phyloP scores from a whole-genome alignment of 1,140 invertebrate species.

The Drosophila obscura region DNA sequence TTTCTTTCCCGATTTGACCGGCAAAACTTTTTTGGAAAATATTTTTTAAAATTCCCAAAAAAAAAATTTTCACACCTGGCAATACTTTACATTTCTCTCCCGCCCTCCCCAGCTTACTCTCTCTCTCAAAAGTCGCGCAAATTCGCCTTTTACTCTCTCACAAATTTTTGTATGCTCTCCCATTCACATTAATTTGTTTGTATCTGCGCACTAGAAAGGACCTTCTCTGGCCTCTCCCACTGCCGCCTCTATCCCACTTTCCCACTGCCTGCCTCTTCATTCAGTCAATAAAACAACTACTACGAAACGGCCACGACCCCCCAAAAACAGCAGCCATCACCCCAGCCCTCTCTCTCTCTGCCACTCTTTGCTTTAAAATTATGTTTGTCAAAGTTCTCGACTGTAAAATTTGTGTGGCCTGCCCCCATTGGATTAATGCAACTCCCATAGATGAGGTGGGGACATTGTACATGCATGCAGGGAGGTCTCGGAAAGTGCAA shows the following conservation, averaged over 20 bases:
- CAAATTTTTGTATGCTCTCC: constrained; percentile 2
- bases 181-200: constrained; percentile 65
- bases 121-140: not conserved
- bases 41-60: not conserved
- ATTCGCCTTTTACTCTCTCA: constrained; percentile 33
- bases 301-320: constrained; percentile 12
- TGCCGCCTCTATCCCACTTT: not conserved
- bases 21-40: no score
- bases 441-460: not conserved
- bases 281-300: constrained; percentile 28
- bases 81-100: constrained; percentile 8
- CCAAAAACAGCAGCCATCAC: not conserved
- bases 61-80: not conserved
- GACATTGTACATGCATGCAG: no score
- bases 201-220: constrained; percentile 66
- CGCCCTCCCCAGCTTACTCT: not conserved
- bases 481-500: constrained; percentile 27
- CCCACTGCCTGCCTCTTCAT: not conserved
- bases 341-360: not conserved
- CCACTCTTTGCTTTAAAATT: constrained; percentile 25
- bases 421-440: constrained; percentile 43
- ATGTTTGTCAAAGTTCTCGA: constrained; percentile 52
- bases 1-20: no score
- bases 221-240: constrained; percentile 1
- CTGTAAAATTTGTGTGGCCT: constrained; percentile 51